Base-by-base conservation (phyloP, 2,888 invertebrate genomes). In the Drepana falcataria region DNA sequence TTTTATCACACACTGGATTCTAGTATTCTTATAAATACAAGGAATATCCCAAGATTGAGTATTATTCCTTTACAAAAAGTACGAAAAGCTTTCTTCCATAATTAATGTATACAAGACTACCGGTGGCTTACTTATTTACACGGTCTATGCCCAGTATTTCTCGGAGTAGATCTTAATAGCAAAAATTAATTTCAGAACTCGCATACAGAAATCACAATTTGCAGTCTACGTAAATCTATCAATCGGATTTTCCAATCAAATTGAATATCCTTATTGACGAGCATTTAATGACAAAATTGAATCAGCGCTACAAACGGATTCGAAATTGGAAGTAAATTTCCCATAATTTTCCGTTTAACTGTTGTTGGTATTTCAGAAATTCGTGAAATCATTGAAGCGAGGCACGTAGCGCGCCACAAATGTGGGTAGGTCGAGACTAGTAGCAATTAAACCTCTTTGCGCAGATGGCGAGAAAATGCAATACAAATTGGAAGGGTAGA, bases 391-490 rank as follows among this genome's bases (percentile, higher is more conserved):
- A 35, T 53, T 44, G 47, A 60, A 54, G 34, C 68, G 5, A 35
- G 51, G 35, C 68, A 68, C 68, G 68, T 63, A 60, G 41, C 40
- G 40, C 53, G 4, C 51, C 40, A 40, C 9, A 33, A 49, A 51
- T 49, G 51, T 51, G 40, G 49, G 40, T 51, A 33, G 40, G 3
- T 44, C 37, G 3, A 34, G 37, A 34, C 40, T 51, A 34, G 33
- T 9, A 40, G 51, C 51, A 51, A 51, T 51, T 51, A 51, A 51
- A 40, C 7, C 41, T 49, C 49, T 51, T 51, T 33, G 41, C 59
- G 51, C 66, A 65, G 65, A 61, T 65, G 63, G 59, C 59, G 55
- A 54, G 59, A 53, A 63, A 63, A 62, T 63, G 60, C 61, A 63
- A 61, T 61, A 59, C 57, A 62, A 62, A 62, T 58, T 61, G 55